phyloP scores from a whole-genome alignment of 2,888 invertebrate species.

The Ochlodes sylvanus region DNA sequence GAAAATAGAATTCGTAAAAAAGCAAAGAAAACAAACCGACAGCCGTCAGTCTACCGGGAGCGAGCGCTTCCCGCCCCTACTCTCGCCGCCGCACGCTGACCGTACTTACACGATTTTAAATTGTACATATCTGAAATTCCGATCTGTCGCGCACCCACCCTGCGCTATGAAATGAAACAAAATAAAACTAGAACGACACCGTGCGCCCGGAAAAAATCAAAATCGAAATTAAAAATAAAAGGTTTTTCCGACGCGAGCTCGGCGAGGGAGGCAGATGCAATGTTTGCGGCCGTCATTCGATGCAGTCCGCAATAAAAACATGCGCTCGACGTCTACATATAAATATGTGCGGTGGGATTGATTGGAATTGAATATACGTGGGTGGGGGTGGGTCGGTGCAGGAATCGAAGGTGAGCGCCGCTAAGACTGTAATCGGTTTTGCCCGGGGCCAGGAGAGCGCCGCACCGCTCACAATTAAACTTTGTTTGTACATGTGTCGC shows the following conservation, averaged over 20 bases:
- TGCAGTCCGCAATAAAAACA: constrained; percentile 84
- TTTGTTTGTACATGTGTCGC: constrained; percentile 84
- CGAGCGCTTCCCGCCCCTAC: constrained; percentile 58
- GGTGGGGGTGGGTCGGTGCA: constrained; percentile 53
- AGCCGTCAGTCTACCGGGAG: constrained; percentile 82
- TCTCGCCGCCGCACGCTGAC: constrained; percentile 67
- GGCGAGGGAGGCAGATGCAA: constrained; percentile 78
- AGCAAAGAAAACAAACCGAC: constrained; percentile 83
- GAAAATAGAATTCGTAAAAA: constrained; percentile 84
- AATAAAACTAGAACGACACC: constrained; percentile 81
- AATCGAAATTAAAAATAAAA: constrained; percentile 85
- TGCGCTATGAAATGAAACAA: constrained; percentile 85
- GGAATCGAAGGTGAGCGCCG: constrained; percentile 82
- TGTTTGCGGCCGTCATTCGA: constrained; percentile 83
- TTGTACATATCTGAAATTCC: constrained; percentile 86
- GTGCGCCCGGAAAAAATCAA: constrained; percentile 82
- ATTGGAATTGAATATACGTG: constrained; percentile 84
- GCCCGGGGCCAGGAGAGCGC: constrained; percentile 64
- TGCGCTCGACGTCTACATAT: constrained; percentile 74
- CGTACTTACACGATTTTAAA: constrained; percentile 86
- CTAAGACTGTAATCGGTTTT: constrained; percentile 85
- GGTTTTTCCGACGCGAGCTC: constrained; percentile 69
- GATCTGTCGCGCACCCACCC: constrained; percentile 84
- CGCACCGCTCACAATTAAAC: constrained; percentile 80
- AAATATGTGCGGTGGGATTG: constrained; percentile 82